Evolutionary conservation across 2,797 vertebrate genomes (phyloP).

Genomic region (Falco columbarius): DNA sequence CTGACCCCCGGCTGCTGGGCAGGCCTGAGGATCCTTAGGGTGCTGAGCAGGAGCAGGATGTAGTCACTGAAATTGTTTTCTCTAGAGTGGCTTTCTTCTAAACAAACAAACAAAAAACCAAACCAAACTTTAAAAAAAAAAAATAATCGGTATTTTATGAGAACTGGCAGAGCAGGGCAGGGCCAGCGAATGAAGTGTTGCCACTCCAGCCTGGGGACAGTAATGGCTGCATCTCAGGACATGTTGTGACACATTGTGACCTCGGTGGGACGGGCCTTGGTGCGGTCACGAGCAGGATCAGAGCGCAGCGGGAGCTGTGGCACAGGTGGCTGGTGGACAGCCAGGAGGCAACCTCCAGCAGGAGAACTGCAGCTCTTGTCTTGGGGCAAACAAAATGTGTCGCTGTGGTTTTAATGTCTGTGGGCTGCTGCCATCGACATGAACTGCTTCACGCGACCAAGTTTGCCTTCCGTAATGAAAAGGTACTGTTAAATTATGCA

Average conservation of each 20-base stretch:
- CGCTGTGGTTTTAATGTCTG: neutral
- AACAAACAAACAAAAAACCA: neutral
- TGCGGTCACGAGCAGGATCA: neutral
- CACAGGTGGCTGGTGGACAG: neutral
- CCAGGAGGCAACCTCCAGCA: neutral
- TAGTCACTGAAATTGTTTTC: neutral
- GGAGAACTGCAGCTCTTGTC: accelerated
- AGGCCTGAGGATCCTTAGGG: neutral
- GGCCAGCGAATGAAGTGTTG: neutral
- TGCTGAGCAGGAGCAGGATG: neutral
- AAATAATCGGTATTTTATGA: neutral
- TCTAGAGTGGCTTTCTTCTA: neutral
- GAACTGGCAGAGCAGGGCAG: neutral
- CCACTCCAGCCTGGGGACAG: neutral
- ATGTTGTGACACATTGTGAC: accelerated
- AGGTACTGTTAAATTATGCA: neutral
- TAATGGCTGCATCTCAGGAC: neutral
- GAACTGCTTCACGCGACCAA: neutral
- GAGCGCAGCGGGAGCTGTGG: neutral
- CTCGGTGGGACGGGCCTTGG: too few species aligned
- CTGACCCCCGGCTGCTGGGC: neutral
- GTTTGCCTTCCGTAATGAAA: neutral
- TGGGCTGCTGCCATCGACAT: neutral
- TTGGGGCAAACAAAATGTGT: neutral
- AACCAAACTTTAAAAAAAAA: neutral